Evolutionary conservation across 2,888 invertebrate genomes (phyloP).

Genomic region (Hydraecia micacea): DNA sequence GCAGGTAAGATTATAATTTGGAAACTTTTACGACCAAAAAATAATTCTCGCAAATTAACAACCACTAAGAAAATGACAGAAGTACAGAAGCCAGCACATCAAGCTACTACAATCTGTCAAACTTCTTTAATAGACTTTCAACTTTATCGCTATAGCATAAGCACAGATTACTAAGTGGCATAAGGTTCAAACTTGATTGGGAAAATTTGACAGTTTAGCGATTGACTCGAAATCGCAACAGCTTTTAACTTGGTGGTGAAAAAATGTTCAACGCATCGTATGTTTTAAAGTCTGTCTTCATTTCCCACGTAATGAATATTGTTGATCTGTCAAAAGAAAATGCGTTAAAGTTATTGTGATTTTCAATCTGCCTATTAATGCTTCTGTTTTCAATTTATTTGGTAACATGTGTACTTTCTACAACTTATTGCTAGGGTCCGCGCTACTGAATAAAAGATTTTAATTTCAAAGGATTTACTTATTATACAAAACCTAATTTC

Average conservation of each 20-base stretch:
- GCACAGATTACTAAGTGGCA: no score
- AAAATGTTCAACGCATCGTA: not conserved
- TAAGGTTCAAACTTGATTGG: no score
- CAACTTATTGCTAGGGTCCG: not conserved
- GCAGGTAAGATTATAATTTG: slow-evolving; percentile 29
- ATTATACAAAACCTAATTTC: not conserved
- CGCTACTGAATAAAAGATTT: not conserved
- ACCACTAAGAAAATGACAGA: not conserved
- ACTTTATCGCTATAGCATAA: no score
- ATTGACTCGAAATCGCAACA: not conserved
- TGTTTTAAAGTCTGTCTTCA: not conserved
- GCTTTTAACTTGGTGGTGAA: not conserved
- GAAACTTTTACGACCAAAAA: not conserved
- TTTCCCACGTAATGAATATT: not conserved
- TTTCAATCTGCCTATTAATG: not conserved
- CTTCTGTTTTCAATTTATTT: not conserved
- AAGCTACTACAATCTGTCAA: no score
- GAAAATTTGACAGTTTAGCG: no score
- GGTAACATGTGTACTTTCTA: not conserved
- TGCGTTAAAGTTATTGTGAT: not conserved
- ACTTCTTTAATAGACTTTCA: no score
- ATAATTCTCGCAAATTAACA: not conserved
- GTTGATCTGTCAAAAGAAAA: not conserved
- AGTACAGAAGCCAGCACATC: no score
- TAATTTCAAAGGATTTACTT: not conserved